Evolutionary conservation across 1,140 invertebrate species (phyloP).

Genomic region (Bombus confusus): DNA sequence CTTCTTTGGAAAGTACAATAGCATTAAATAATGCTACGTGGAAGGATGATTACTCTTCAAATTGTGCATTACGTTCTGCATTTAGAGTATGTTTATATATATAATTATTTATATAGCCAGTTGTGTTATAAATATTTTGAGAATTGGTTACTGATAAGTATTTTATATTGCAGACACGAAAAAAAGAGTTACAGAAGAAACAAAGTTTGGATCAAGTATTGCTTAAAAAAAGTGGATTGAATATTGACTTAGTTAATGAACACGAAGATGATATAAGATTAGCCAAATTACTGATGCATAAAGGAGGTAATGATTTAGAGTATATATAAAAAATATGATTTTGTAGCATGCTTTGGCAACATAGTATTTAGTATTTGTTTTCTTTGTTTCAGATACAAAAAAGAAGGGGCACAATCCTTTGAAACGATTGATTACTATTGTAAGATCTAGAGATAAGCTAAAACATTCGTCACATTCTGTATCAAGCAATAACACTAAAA

Average conservation of each 20-base stretch:
- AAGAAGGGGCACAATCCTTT: slow-evolving; percentile 60
- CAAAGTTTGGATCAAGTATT: slow-evolving; percentile 87
- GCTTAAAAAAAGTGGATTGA: slow-evolving; percentile 90
- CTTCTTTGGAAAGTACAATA: slow-evolving; percentile 88
- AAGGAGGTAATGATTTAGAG: slow-evolving; percentile 61
- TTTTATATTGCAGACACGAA: slow-evolving; percentile 84
- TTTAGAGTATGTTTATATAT: slow-evolving; percentile 86
- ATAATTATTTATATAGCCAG: not conserved
- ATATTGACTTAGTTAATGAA: slow-evolving; percentile 91
- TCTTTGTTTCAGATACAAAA: slow-evolving; percentile 63
- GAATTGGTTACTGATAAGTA: slow-evolving; percentile 32
- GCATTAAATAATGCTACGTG: slow-evolving; percentile 90
- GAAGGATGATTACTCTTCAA: slow-evolving; percentile 96
- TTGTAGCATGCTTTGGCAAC: not conserved
- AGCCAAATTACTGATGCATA: slow-evolving; percentile 86
- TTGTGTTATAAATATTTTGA: slow-evolving; percentile 28
- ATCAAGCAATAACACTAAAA: slow-evolving; percentile 13
- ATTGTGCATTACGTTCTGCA: slow-evolving; percentile 89
- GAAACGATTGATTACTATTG: slow-evolving; percentile 73
- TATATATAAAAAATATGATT: not conserved
- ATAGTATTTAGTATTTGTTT: slow-evolving; percentile 21
- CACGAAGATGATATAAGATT: slow-evolving; percentile 90
- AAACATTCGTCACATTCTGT: slow-evolving; percentile 17
- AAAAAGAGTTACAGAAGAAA: slow-evolving; percentile 88
- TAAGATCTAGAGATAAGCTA: slow-evolving; percentile 66